Evolutionary conservation across 53 echinoderm and acorn worm species (phyloP), one percentile per base, ranked within the genome.

Genomic region (Holothuria leucospilota): DNA sequence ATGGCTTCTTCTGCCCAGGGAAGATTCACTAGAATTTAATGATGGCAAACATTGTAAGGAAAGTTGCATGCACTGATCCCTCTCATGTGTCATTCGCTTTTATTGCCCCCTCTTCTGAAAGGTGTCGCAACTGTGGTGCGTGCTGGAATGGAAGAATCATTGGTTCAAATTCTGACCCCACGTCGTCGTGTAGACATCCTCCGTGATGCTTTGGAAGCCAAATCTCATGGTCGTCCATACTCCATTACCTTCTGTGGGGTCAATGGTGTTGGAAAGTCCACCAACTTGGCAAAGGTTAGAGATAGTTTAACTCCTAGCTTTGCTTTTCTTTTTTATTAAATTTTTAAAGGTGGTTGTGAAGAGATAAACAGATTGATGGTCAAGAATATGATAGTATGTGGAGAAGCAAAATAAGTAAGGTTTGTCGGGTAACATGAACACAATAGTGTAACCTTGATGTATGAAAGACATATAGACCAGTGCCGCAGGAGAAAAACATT

Each of bases 201-300:
- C 29, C 95, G 99, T 39, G 99, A 99, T 78, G 92, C 92, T 14
- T 85, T 95, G 89, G 99, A 99, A 5, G 81, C 87, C 53, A 80
- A 89, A 73, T 78, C 93, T 51, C 93, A 87, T 21, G 88, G 91
- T 40, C 80, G 91, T 15, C 99, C 99, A 4, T 99, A 95, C 86
- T 88, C 93, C 71, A 89, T 99, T 85, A 94, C 95, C 51, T 99
- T 99, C 91, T 99, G 99, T 46, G 99, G 99, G 20, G 99, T 99
- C 69, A 99, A 99, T 71, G 99, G 99, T 23, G 99, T 99, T 1
- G 99, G 99, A 18, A 99, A 99, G 68, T 99, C 99, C 29, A 99
- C 99, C 62, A 99, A 99, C 86, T 65, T 99, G 86, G 99, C 99
- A 66, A 99, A 99, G 95, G 99, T 99, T 69, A 38, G 49, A 38